These are phyloP conservation scores for Semaprochilodus insignis DNA, from an alignment of 2,797 vertebrate genomes.

Conservation along the genomic window DNA sequence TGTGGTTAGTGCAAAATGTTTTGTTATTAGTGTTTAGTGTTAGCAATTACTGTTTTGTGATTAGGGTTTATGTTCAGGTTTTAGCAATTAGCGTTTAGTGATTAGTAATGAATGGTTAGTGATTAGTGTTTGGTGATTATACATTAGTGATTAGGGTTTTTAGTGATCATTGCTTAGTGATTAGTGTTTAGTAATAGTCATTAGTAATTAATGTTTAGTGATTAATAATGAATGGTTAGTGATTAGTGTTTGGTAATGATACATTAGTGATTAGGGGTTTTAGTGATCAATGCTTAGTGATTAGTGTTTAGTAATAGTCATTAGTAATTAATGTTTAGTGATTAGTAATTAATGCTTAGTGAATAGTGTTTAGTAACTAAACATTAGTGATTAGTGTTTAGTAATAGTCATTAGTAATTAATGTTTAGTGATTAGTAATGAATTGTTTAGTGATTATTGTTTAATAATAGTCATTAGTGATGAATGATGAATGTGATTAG, in stretches of 20 bases:
- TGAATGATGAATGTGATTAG: background rate
- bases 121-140: background rate
- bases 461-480: too few relatives aligned
- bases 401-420: background rate
- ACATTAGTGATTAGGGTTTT: background rate
- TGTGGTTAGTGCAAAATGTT: background rate
- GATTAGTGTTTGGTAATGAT: background rate
- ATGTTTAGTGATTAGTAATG: background rate
- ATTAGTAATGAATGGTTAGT: background rate
- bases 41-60: too few relatives aligned
- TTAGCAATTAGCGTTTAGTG: background rate
- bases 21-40: too few relatives aligned
- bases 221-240: background rate
- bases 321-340: background rate
- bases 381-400: background rate
- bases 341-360: background rate
- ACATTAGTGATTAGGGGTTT: background rate
- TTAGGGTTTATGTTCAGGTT: too few relatives aligned
- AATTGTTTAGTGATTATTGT: background rate
- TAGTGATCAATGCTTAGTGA: background rate
- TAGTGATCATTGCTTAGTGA: background rate
- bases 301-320: background rate
- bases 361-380: background rate
- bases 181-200: background rate
- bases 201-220: background rate